Percentiles rank a stretch among this genome's conserved stretches.
Evolutionary conservation across 2,113 vertebrate species (phyloP).

Genomic region (Microcebus jonahi): DNA sequence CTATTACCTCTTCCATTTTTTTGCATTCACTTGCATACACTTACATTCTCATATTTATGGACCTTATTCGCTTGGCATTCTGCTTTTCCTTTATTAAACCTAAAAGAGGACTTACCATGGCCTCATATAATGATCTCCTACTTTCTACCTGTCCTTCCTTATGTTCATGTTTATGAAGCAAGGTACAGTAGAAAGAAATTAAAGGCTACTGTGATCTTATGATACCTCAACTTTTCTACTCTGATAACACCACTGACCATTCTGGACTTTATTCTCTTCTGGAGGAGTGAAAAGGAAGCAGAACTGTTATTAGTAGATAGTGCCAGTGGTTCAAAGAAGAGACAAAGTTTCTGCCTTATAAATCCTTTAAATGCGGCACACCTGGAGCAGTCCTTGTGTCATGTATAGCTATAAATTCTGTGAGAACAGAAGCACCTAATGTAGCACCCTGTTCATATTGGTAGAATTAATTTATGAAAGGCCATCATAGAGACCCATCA

Average conservation of each 20-base stretch:
- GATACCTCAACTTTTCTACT: neutral
- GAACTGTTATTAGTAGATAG: neutral
- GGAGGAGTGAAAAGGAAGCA: neutral
- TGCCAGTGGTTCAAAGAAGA: neutral
- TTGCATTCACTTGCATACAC: neutral
- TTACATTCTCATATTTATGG: neutral
- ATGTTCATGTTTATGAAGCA: neutral
- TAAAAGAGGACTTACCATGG: neutral
- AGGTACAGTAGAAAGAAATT: neutral
- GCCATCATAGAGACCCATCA: neutral
- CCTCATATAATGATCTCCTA: neutral
- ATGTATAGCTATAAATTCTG: neutral
- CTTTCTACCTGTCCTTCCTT: neutral
- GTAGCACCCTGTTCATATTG: neutral
- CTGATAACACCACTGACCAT: neutral
- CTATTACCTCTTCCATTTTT: neutral
- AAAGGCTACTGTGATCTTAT: neutral
- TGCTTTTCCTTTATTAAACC: neutral
- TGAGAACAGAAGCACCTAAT: neutral
- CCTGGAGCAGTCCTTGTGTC: neutral
- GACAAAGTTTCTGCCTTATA: neutral
- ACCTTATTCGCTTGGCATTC: neutral
- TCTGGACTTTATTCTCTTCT: neutral
- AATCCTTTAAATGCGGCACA: neutral
- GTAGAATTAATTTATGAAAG: neutral